Evolutionary conservation across 2,113 vertebrate genomes (phyloP).

Genomic region (Sinocyclocheilus maitianheensis): DNA sequence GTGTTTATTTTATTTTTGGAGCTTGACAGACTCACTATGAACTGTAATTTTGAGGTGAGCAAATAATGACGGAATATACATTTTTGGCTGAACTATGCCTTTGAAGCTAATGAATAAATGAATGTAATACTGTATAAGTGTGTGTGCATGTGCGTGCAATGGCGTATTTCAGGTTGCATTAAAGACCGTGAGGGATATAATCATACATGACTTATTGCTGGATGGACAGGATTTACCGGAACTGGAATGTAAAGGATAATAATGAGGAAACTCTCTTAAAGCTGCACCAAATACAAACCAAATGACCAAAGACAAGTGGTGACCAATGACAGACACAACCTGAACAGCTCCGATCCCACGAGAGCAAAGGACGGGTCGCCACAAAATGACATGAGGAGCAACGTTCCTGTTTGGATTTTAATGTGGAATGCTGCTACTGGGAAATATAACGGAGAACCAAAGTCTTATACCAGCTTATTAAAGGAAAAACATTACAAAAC

Average conservation of each 20-base stretch:
- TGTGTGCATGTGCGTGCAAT: slow-evolving; percentile 47
- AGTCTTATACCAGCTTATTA: slow-evolving; percentile 77
- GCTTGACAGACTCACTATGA: not conserved
- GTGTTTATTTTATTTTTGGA: not conserved
- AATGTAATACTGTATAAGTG: slow-evolving; percentile 44
- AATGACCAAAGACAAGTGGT: slow-evolving; percentile 76
- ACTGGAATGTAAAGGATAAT: slow-evolving; percentile 75
- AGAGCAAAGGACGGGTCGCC: slow-evolving; percentile 57
- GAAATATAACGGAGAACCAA: slow-evolving; percentile 76
- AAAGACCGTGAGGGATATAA: slow-evolving; percentile 70
- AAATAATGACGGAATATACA: not conserved
- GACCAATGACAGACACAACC: slow-evolving; percentile 61
- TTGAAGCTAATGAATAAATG: slow-evolving; percentile 31
- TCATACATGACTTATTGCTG: slow-evolving; percentile 65
- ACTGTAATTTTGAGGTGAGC: not conserved
- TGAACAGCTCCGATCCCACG: slow-evolving; percentile 27
- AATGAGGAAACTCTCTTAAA: slow-evolving; percentile 52
- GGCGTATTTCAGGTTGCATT: slow-evolving; percentile 53
- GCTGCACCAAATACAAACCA: slow-evolving; percentile 73
- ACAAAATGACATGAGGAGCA: slow-evolving; percentile 74
- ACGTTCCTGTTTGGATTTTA: slow-evolving; percentile 70
- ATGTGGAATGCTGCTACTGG: slow-evolving; percentile 80
- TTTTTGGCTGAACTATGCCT: slow-evolving; percentile 10
- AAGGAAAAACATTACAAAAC: slow-evolving; percentile 77
- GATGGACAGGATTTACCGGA: slow-evolving; percentile 72